These are phyloP conservation scores for Samia ricini DNA, from an alignment of 1,140 invertebrate species.

Conservation along the genomic window DNA sequence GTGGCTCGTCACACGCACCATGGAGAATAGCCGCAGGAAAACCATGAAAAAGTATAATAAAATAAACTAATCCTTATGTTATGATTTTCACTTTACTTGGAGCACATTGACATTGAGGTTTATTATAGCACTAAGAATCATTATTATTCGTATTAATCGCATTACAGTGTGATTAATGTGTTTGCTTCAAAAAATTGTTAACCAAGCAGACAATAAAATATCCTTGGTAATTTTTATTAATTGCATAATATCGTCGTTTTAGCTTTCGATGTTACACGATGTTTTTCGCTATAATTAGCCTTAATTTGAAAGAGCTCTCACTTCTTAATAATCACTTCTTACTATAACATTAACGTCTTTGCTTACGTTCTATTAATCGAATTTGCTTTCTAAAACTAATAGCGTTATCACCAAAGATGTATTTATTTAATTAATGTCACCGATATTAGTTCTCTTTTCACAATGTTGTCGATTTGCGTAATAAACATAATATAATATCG, in stretches of 20 bases:
- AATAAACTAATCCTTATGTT: slow-evolving; percentile 35
- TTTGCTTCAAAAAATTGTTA: too few species aligned
- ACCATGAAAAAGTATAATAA: slow-evolving; percentile 59
- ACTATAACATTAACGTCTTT: not conserved
- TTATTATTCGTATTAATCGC: not conserved
- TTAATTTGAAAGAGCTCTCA: not conserved
- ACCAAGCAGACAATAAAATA: too few species aligned
- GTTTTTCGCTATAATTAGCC: not conserved
- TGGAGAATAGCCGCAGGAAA: slow-evolving; percentile 76
- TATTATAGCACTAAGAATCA: not conserved
- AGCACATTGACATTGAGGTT: not conserved
- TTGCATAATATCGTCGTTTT: too few species aligned
- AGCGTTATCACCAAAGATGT: not conserved
- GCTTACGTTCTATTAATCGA: not conserved
- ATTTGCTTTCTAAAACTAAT: not conserved
- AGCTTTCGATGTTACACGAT: not conserved
- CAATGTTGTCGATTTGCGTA: not conserved
- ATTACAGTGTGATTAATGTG: too few species aligned
- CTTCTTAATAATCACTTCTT: not conserved
- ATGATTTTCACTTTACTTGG: not conserved
- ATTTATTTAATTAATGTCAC: not conserved
- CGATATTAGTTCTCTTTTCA: not conserved
- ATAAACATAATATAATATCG: not conserved
- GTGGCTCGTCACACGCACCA: slow-evolving; percentile 80
- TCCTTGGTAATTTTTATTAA: too few species aligned